Base-by-base conservation (phyloP, 2,113 vertebrate genomes). In the Silurus meridionalis region DNA sequence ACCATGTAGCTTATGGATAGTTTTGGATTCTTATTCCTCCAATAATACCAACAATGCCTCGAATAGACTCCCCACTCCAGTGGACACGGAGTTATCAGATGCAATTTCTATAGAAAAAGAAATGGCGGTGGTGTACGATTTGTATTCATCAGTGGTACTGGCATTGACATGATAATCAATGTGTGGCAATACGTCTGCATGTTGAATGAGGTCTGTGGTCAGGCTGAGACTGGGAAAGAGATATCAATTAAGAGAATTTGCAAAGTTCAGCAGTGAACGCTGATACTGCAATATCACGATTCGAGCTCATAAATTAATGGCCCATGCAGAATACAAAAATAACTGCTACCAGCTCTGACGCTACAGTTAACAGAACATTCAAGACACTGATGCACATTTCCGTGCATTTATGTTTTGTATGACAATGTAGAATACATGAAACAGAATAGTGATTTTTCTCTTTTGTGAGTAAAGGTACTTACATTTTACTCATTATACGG, bases 181-280 rank as follows among this genome's bases (percentile, higher is more conserved):
- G 93, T 89, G 91, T 91, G 93, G 92, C 93, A 95, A 87, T 89
- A 93, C 92, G 92, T 93, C 94, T 91, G 95, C 94, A 95, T 97
- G 94, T 94, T 91, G 91, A 92, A 94, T 93, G 92, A 95, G 92
- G 88, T 83, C 90, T 88, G 83, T 88, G 89, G 87, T 92, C 88
- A 80, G 87, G 87, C 88, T 81, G 88, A 90, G 89, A 88, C 78
- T 80, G 86, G 83, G 84, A 92, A 90, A 94, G 91, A 93, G 91
- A 95, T 95, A 96, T 96, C 94, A 96, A 94, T 96, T 95, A 94
- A 92, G 89, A 89, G 90, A 89, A 92, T 91, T 92, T 91, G 92
- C 93, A 90, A 91, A 93, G 92, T 93, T 93, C 93, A 93, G 92
- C 92, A 92, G 46, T 64, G 89, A 93, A 90, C 90, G 92, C 92